Conservation (phyloP, 2,797 vertebrate species). For the Typhlichthys eigenmanni region DNA sequence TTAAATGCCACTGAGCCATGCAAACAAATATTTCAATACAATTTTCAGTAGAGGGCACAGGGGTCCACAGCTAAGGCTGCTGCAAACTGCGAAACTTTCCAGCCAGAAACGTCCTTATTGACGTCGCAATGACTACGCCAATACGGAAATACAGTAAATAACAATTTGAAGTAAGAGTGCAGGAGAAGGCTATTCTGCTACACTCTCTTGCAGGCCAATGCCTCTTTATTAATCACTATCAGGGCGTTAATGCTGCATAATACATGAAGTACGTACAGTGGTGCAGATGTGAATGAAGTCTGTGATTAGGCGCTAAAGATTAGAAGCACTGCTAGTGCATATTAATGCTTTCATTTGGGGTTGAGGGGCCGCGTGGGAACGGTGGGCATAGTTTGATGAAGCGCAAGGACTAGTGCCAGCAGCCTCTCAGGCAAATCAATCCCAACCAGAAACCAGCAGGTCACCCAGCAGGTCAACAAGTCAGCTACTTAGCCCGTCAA, state of each 20-base stretch:
- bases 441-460: neutral
- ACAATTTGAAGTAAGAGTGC: constrained; percentile 43
- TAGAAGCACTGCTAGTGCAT: constrained; percentile 65
- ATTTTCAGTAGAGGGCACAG: constrained; percentile 71
- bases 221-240: constrained; percentile 80
- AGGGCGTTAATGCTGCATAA: constrained; percentile 83
- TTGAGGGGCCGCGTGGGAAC: neutral
- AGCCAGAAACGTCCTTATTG: constrained; percentile 57
- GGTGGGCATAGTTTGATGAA: constrained; percentile 18
- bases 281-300: constrained; percentile 77
- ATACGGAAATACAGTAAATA: constrained; percentile 55
- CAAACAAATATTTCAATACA: constrained; percentile 84
- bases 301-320: constrained; percentile 79
- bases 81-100: constrained; percentile 58
- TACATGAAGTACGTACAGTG: constrained; percentile 81
- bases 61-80: constrained; percentile 38
- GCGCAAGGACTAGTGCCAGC: neutral
- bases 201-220: constrained; percentile 49
- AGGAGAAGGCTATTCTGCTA: constrained; percentile 28
- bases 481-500: constrained; percentile 26
- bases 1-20: constrained; percentile 83
- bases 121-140: constrained; percentile 50
- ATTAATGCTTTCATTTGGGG: constrained; percentile 66
- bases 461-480: constrained; percentile 27
- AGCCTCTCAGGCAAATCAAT: constrained; percentile 18